Evolutionary conservation across 2,888 invertebrate species (phyloP), one percentile per base, ranked within the genome.

Genomic region (Amiota communis): DNA sequence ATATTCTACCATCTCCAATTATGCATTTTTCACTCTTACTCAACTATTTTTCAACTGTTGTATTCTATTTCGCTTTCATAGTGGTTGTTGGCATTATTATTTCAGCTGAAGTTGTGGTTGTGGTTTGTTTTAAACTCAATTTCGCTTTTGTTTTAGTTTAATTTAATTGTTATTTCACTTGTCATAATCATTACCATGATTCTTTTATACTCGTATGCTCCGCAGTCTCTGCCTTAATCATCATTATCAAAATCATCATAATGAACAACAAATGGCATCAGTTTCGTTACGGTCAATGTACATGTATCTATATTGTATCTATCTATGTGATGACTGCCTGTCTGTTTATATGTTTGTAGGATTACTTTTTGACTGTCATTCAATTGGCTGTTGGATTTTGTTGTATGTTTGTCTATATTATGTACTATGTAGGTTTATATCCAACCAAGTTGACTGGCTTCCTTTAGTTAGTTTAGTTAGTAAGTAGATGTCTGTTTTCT

Each of bases 231-330:
- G 70, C 71, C 23, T 23, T 1, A 23, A 23, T 23, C 23, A 23
- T 79, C 73, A 71, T 75, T 75, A 75, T 76, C 72, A 79, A 77
- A 20, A 65, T 65, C 67, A 68, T 53, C 67, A 53, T 53, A 36
- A 36, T 36, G 36, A 36, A 36, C 36, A 36, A 36, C 36, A 68
- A 84, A 75, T 82, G 82, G 74, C 84, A 76, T 79, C 70, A 53
- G 64, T 49, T 57, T 57, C 64, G 64, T 56, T 64, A 11, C 65
- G 71, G 75, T 61, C 72, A 74, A 64, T 70, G 73, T 49, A 67
- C 53, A 46, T 63, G 46, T 12, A 9, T 36, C 36, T 36, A 23
- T 23, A 1, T 23, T n/a, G n/a, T n/a, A 36, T 36, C 36, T 36
- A 36, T 36, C 36, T 36, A 36, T 36, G 4, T 36, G 2, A 23